Evolutionary conservation across 2,888 invertebrate species (phyloP).

Genomic region (Nomada fabriciana): DNA sequence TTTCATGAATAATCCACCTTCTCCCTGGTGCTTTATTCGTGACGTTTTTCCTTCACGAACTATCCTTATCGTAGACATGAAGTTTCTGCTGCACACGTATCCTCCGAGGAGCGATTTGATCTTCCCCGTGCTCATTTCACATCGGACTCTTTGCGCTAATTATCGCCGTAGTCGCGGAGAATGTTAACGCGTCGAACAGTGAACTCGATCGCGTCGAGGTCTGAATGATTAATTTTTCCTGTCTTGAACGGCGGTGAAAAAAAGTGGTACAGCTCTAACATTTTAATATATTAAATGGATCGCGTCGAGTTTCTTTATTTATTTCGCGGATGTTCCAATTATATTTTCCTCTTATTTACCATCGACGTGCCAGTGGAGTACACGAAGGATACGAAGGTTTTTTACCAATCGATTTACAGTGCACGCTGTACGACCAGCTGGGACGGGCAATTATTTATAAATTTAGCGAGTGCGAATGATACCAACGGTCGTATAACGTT

Average conservation of each 20-base stretch:
- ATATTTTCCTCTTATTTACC: not conserved
- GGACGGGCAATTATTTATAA: constrained; percentile 31
- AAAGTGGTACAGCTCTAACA: too few species aligned
- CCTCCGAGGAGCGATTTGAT: not conserved
- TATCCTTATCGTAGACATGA: not conserved
- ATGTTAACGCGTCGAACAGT: too few species aligned
- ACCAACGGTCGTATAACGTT: constrained; percentile 5
- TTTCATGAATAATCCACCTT: not conserved
- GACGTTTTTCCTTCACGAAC: not conserved
- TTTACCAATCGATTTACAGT: not conserved
- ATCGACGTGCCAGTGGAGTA: too few species aligned
- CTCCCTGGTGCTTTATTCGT: not conserved
- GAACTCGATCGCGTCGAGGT: too few species aligned
- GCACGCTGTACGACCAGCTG: not conserved
- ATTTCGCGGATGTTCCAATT: not conserved
- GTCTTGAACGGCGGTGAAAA: too few species aligned
- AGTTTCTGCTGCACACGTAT: not conserved
- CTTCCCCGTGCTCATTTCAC: not conserved
- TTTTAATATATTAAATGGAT: too few species aligned
- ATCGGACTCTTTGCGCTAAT: not conserved
- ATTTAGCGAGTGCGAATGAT: constrained; percentile 9
- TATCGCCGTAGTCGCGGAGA: not conserved
- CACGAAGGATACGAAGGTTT: not conserved
- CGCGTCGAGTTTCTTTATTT: not conserved
- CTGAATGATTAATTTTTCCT: too few species aligned